Evolutionary conservation across 2,113 vertebrate genomes (phyloP).

Genomic region (Aix galericulata): DNA sequence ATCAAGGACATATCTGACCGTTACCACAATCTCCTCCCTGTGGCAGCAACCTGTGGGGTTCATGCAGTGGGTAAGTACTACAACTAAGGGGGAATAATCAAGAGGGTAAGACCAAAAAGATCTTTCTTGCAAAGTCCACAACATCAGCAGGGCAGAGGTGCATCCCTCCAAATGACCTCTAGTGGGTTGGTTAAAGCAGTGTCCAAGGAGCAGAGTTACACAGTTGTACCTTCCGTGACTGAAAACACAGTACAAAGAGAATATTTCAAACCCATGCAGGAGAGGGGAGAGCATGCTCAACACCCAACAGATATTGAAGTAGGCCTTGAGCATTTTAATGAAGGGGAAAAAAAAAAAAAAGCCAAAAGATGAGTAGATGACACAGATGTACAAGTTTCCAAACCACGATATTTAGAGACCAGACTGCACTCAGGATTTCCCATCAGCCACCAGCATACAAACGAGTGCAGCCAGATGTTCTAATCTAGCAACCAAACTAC

Average conservation of each 20-base stretch:
- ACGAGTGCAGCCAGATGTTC: not conserved
- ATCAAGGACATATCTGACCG: not conserved
- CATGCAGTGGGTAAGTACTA: not conserved
- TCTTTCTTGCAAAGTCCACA: not conserved
- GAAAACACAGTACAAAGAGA: not conserved
- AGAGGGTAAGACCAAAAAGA: not conserved
- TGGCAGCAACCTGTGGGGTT: not conserved
- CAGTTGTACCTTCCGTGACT: not conserved
- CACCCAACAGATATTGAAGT: not conserved
- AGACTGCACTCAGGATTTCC: not conserved
- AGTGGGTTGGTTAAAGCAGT: rapidly evolving
- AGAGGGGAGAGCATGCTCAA: not conserved
- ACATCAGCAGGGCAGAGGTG: not conserved
- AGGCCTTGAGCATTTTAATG: not conserved
- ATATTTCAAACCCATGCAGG: not conserved
- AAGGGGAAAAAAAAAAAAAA: too few species aligned
- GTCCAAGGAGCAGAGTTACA: not conserved
- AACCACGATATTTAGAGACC: not conserved
- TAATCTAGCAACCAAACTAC: not conserved
- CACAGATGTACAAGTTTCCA: not conserved
- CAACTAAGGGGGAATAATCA: not conserved
- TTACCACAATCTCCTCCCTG: not conserved
- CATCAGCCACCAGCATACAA: not conserved
- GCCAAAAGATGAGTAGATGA: not conserved
- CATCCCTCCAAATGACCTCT: not conserved